These are phyloP conservation scores for Rotaria sp. DNA, from an alignment of 2,888 invertebrate genomes.

Conservation along the genomic window DNA sequence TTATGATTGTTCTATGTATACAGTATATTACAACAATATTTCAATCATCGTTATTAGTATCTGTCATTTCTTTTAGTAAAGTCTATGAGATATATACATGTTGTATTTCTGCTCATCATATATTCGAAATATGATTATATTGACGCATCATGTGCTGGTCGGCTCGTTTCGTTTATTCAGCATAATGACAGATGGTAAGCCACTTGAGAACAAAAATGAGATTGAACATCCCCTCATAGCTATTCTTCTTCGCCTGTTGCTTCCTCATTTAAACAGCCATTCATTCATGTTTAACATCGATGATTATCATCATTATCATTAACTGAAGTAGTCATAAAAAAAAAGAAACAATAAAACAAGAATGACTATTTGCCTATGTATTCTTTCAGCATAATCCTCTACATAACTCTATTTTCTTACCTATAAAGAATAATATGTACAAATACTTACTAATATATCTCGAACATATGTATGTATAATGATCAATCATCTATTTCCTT, in stretches of 20 bases:
- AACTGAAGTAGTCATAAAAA: background rate
- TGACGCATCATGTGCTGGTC: background rate
- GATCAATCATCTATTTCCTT: background rate
- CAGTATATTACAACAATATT: too few relatives aligned
- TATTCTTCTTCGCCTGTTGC: background rate
- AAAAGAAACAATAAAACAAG: too few relatives aligned
- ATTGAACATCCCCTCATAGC: background rate
- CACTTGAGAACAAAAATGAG: conserved; percentile 2
- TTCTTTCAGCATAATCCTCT: background rate
- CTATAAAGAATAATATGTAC: background rate
- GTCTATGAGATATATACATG: background rate
- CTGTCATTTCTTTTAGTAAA: background rate
- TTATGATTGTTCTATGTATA: background rate
- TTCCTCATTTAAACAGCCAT: background rate
- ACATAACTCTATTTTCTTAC: background rate
- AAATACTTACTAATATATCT: background rate
- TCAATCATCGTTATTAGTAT: too few relatives aligned
- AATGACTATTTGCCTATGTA: background rate
- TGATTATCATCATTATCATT: conserved; percentile 14
- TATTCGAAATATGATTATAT: background rate
- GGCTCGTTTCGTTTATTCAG: background rate
- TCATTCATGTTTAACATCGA: background rate
- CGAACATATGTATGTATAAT: background rate
- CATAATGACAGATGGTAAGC: background rate
- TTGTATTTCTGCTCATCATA: background rate